Conservation (phyloP, 1,140 invertebrate genomes). For the Drosophila tsacasi region DNA sequence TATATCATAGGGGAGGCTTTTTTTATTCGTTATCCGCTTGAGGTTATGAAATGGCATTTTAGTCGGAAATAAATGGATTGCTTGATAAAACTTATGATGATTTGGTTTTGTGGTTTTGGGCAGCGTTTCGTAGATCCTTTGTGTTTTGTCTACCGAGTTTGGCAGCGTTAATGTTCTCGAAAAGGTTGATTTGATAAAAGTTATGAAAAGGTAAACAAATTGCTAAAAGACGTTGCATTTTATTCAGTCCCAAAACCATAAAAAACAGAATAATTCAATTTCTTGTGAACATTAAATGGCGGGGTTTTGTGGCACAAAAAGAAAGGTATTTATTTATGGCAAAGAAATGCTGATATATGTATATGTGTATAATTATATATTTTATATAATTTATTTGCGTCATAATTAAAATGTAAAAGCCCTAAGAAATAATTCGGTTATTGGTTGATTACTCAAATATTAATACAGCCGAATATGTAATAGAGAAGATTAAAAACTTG, state of each 20-base stretch:
- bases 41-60: conserved; percentile 48
- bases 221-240: neutral
- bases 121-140: conserved; percentile 10
- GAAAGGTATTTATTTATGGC: conserved; percentile 25
- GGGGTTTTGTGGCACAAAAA: conserved; percentile 6
- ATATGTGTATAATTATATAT: too few species aligned
- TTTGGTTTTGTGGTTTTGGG: conserved; percentile 34
- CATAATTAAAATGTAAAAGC: too few species aligned
- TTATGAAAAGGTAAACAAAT: conserved; percentile 14
- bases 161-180: conserved; percentile 5
- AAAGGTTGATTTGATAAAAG: neutral
- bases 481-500: too few species aligned
- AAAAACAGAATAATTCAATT: conserved; percentile 34
- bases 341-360: too few species aligned
- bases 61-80: conserved; percentile 47
- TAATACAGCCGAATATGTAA: too few species aligned
- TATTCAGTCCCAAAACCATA: conserved; percentile 14
- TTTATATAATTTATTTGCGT: too few species aligned
- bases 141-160: neutral
- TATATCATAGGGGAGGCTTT: conserved; percentile 14
- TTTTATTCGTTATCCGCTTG: conserved; percentile 8
- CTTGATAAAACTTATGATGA: conserved; percentile 48
- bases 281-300: conserved; percentile 25
- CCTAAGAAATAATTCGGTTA: too few species aligned
- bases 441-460: too few species aligned